Percentiles rank a stretch among this genome's conserved stretches.
These are phyloP conservation scores for Oryctolagus cuniculus DNA, from an alignment of 2,113 vertebrate genomes.

Conservation along the genomic window DNA sequence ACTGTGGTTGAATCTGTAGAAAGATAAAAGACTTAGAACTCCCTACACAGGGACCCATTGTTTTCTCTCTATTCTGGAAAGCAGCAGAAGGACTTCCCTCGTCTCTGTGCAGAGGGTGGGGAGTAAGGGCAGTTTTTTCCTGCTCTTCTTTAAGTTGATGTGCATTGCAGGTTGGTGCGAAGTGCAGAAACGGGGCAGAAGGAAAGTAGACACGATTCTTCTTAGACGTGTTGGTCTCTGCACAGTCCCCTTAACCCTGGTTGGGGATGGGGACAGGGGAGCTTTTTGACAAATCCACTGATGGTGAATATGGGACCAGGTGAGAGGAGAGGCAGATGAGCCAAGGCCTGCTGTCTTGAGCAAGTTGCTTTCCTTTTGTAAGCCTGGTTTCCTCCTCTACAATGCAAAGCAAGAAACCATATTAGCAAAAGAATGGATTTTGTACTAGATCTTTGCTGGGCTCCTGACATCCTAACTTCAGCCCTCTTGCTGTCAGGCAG, in stretches of 20 bases:
- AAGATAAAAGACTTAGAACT: slow-evolving; percentile 95
- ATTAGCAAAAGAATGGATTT: neutral
- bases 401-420: neutral
- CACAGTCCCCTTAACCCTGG: neutral
- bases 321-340: neutral
- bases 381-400: neutral
- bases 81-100: slow-evolving; percentile 87
- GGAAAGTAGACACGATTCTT: neutral
- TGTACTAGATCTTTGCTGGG: neutral
- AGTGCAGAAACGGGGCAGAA: slow-evolving; percentile 64
- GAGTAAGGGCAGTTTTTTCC: neutral
- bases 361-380: neutral
- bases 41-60: slow-evolving; percentile 91
- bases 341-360: neutral
- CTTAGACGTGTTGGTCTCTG: neutral
- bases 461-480: neutral
- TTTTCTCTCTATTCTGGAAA: slow-evolving; percentile 89
- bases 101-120: neutral
- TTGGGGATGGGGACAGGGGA: neutral
- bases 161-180: slow-evolving; percentile 85
- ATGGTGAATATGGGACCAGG: neutral
- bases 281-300: neutral
- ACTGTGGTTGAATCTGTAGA: slow-evolving; percentile 95
- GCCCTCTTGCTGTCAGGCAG: neutral
- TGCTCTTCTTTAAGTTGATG: slow-evolving; percentile 81